These are phyloP conservation scores for Ooceraea biroi DNA, from an alignment of 1,140 invertebrate species.

Conservation along the genomic window DNA sequence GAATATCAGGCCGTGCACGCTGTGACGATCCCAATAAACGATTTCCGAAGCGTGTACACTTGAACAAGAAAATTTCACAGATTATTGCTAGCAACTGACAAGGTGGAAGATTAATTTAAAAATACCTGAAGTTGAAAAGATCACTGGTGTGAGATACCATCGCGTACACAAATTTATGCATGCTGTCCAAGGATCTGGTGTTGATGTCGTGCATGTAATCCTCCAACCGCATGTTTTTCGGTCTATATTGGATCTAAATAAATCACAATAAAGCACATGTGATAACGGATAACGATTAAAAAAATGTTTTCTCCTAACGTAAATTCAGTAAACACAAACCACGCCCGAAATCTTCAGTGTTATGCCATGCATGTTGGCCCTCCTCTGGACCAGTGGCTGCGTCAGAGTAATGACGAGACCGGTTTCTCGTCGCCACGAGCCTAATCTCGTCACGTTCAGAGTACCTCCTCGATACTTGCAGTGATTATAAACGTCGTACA, in stretches of 20 bases:
- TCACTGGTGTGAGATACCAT: conserved; percentile 72
- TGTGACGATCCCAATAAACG: conserved; percentile 71
- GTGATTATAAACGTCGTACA: conserved; percentile 78
- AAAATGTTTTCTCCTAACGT: neutral
- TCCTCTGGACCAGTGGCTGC: conserved; percentile 70
- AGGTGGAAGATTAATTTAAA: neutral
- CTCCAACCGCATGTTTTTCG: conserved; percentile 70
- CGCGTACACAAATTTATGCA: conserved; percentile 75
- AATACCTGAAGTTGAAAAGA: conserved; percentile 75
- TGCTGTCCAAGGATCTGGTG: conserved; percentile 74
- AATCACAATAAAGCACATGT: neutral
- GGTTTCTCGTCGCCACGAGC: conserved; percentile 63
- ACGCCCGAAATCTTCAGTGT: conserved; percentile 71
- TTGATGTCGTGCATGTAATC: conserved; percentile 75
- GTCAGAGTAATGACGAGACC: conserved; percentile 70
- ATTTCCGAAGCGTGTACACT: conserved; percentile 71
- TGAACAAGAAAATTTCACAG: neutral
- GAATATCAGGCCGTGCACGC: conserved; percentile 70
- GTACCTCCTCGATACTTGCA: conserved; percentile 76
- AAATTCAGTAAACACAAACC: conserved; percentile 66
- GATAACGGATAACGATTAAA: neutral
- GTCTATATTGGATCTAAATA: conserved; percentile 73
- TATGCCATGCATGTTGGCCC: conserved; percentile 76
- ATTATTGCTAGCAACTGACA: neutral
- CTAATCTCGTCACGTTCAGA: conserved; percentile 75